These are phyloP conservation scores for Salmo trutta DNA, from an alignment of 2,797 vertebrate species.

Conservation along the genomic window DNA sequence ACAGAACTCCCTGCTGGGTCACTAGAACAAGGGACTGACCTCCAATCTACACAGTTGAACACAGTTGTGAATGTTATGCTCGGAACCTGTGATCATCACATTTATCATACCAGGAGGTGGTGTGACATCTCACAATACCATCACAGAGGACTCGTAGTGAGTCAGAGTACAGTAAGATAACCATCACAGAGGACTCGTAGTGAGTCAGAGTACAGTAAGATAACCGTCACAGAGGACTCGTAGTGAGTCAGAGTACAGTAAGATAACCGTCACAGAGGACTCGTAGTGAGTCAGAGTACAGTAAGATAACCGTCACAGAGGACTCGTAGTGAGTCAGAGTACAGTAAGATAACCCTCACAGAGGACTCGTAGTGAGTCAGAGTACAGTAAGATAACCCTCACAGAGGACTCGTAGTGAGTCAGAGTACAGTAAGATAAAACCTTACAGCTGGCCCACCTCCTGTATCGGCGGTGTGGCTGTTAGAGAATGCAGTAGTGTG, in stretches of 20 bases:
- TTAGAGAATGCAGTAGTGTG: not conserved
- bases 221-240: not conserved
- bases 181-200: not conserved
- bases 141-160: not conserved
- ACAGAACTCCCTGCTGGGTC: not conserved
- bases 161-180: not conserved
- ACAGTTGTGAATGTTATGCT: not conserved
- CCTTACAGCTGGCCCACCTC: not conserved
- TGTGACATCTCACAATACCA: not conserved
- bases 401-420: too few species aligned
- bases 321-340: too few species aligned
- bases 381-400: too few species aligned
- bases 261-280: not conserved
- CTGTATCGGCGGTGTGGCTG: not conserved
- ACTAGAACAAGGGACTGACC: not conserved
- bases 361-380: not conserved
- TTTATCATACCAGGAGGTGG: not conserved
- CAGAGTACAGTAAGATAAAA: not conserved
- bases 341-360: too few species aligned
- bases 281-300: not conserved
- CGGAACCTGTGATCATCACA: not conserved
- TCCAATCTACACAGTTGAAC: not conserved
- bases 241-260: not conserved
- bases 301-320: too few species aligned
- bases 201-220: not conserved